Conservation (phyloP, 2,113 vertebrate genomes). For the Meles meles region DNA sequence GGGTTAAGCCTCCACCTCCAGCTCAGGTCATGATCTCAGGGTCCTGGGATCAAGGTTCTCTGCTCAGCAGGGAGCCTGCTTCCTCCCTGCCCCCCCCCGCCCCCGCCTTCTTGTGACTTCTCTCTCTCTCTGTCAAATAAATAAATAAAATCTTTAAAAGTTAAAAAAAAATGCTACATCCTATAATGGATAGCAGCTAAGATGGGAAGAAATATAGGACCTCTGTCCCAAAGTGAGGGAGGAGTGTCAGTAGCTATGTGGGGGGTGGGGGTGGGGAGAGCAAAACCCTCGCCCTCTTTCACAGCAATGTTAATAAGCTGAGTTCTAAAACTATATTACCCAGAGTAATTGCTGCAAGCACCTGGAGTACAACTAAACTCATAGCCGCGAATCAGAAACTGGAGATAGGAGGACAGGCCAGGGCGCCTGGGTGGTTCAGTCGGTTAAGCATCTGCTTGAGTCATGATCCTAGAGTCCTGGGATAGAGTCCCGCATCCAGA, state of each 20-base stretch:
- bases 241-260: background rate
- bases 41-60: too few species aligned
- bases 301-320: background rate
- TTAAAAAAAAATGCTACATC: background rate
- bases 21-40: too few species aligned
- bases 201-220: background rate
- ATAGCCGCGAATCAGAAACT: background rate
- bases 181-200: background rate
- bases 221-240: background rate
- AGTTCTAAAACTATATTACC: background rate
- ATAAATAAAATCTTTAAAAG: too few species aligned
- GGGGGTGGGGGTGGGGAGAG: too few species aligned
- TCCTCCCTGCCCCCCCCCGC: fast-evolving
- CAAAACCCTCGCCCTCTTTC: background rate
- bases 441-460: too few species aligned
- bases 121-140: too few species aligned
- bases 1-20: too few species aligned
- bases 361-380: background rate
- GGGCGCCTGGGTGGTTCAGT: too few species aligned
- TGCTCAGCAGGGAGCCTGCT: too few species aligned
- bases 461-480: too few species aligned
- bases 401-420: background rate
- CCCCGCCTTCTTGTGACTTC: too few species aligned
- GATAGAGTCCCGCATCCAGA: too few species aligned
- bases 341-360: background rate